These are phyloP conservation scores for Tadarida brasiliensis DNA, from an alignment of 2,797 vertebrate genomes.

Conservation along the genomic window DNA sequence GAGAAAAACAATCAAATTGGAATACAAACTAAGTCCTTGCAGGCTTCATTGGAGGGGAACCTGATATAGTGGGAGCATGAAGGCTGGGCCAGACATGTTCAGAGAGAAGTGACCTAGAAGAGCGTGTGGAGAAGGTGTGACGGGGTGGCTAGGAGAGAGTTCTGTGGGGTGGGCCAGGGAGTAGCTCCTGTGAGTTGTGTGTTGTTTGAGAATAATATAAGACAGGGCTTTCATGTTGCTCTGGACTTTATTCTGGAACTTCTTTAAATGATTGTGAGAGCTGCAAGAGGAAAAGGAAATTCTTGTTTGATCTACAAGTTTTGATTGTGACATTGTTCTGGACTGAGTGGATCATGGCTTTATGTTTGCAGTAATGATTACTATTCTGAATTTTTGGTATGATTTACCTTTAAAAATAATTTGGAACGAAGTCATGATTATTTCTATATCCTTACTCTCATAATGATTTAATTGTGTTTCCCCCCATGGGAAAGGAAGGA, in stretches of 20 bases:
- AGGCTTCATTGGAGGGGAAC: neutral
- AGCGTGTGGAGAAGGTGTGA: neutral
- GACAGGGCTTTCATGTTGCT: neutral
- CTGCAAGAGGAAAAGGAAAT: neutral
- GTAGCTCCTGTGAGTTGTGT: neutral
- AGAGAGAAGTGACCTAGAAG: neutral
- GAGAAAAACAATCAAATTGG: neutral
- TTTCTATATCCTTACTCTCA: slow-evolving; percentile 43
- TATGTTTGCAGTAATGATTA: neutral
- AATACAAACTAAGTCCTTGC: neutral
- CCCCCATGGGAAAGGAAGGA: neutral
- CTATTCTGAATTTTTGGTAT: neutral
- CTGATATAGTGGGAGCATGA: neutral
- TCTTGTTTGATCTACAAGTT: neutral
- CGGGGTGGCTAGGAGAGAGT: too few species aligned
- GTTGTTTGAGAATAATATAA: neutral
- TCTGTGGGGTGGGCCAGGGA: neutral
- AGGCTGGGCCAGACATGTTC: neutral
- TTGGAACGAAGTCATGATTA: neutral
- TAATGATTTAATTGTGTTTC: slow-evolving; percentile 13
- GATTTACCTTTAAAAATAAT: slow-evolving; percentile 63
- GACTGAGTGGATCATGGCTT: neutral
- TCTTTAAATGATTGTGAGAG: neutral
- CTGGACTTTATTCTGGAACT: neutral
- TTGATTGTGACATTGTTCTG: neutral